A percentile compares a stretch with the other conserved stretches of the same genome.
phyloP scores from a whole-genome alignment of 1,140 invertebrate genomes.

The Antheraea mylitta region DNA sequence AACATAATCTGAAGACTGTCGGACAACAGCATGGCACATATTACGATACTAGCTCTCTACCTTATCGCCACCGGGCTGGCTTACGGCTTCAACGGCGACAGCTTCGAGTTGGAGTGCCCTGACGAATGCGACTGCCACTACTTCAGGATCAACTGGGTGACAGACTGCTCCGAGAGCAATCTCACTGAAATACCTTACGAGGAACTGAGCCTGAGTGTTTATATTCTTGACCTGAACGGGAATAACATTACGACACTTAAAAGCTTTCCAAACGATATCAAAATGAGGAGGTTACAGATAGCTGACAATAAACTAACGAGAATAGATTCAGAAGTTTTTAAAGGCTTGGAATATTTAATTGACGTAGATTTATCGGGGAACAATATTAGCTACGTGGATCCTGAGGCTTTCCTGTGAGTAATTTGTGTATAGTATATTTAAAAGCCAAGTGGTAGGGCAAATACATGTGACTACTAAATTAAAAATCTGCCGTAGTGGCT shows the following conservation, averaged over 20 bases:
- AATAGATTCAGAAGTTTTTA: conserved; percentile 81
- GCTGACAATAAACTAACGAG: conserved; percentile 83
- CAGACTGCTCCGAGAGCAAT: conserved; percentile 87
- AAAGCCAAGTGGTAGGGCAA: no score
- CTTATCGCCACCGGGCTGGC: conserved; percentile 32
- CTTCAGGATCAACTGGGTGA: conserved; percentile 88
- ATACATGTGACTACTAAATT: no score
- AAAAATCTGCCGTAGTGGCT: no score
- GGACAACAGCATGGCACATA: conserved; percentile 40
- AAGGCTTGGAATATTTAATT: conserved; percentile 82
- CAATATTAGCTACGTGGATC: conserved; percentile 81
- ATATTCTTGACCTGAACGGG: conserved; percentile 85
- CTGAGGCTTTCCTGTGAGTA: conserved; percentile 84
- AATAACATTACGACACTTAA: conserved; percentile 81
- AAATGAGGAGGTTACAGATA: conserved; percentile 84
- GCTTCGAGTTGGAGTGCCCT: conserved; percentile 83
- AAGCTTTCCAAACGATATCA: conserved; percentile 83
- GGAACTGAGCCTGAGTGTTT: conserved; percentile 84
- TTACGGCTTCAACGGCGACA: conserved; percentile 79
- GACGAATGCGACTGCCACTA: conserved; percentile 88
- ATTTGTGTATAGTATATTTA: not conserved
- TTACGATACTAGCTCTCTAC: conserved; percentile 35
- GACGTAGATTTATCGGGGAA: conserved; percentile 86
- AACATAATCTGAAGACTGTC: conserved; percentile 22
- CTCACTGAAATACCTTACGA: conserved; percentile 84